Percentiles rank a stretch among this genome's conserved stretches.
Evolutionary conservation across 2,888 invertebrate species (phyloP).

Genomic region (Cheilosia pagana): DNA sequence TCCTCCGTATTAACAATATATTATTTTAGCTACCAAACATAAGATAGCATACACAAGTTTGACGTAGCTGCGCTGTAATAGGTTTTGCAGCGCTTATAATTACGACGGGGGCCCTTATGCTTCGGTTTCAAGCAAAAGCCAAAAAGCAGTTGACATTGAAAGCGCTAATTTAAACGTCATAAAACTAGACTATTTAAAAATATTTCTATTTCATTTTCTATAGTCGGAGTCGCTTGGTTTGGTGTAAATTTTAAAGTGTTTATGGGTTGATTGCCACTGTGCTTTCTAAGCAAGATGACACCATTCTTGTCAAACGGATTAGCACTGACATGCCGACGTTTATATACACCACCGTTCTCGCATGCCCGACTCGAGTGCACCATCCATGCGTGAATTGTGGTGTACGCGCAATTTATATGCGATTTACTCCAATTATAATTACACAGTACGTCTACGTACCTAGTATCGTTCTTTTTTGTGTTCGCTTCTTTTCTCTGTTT

Average conservation of each 20-base stretch:
- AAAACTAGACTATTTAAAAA: background rate
- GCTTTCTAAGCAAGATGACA: conserved; percentile 1
- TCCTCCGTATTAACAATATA: too few species aligned
- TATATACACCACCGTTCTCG: background rate
- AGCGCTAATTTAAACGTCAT: too few species aligned
- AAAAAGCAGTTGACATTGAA: too few species aligned
- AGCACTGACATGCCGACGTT: background rate
- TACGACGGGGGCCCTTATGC: too few species aligned
- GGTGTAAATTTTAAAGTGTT: background rate
- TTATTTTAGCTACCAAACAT: too few species aligned
- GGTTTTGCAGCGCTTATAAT: too few species aligned
- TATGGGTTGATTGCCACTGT: background rate
- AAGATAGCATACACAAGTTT: too few species aligned
- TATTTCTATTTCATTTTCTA: background rate
- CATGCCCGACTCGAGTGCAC: conserved; percentile 5
- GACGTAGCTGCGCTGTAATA: too few species aligned
- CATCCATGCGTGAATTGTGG: conserved; percentile 56
- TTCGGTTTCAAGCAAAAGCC: too few species aligned
- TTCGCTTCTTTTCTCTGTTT: conserved; percentile 44
- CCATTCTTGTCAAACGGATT: conserved; percentile 6
- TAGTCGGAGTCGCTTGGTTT: background rate
- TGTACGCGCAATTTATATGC: conserved; percentile 58
- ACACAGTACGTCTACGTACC: too few species aligned
- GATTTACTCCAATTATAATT: conserved; percentile 74
- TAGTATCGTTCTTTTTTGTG: conserved; percentile 16